Evolutionary conservation across 2,113 vertebrate species (phyloP), one percentile per base, ranked within the genome.

Genomic region (Erythrolamprus reginae): DNA sequence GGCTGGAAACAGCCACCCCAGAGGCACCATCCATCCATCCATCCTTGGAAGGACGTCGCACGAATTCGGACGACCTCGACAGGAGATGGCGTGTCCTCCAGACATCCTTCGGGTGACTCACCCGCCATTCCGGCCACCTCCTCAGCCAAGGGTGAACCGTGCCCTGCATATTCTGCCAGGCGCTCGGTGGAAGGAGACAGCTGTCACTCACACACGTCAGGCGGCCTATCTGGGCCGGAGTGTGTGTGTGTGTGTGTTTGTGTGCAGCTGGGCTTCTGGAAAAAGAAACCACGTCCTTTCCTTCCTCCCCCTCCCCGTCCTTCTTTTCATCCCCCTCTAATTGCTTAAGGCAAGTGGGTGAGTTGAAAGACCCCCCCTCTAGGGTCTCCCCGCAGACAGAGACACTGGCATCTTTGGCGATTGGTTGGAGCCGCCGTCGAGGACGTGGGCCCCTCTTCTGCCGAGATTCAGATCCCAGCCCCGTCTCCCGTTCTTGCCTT

Each of bases 251-350:
- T n/a, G n/a, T n/a, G n/a, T n/a, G n/a, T n/a, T n/a, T n/a, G n/a
- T n/a, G n/a, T n/a, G n/a, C 53, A 10, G 5, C 82, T 55, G 53
- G 5, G 10, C 42, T 48, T 24, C 15, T 4, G 28, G 1, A 58
- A 26, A 55, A 55, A 56, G 2, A 56, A 24, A 1, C 53, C 55
- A 9, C 1, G 2, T 9, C 21, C n/a, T 19, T 38, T 9, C 3
- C 1, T 38, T 9, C 3, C 1, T 19, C 61, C 0, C 15, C 38
- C 10, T 13, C n/a, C 26, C 28, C 4, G 0, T 19, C 61, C 7
- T n/a, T 21, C 2, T 33, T 48, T 83, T 50, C 89, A 26, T 33
- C 89, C 82, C 10, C 28, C 52, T 48, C 82, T 50, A n/a, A 58
- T 89, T 58, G 82, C 82, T 84, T 58, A n/a, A 58, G 89, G 82